Evolutionary conservation across 2,113 vertebrate species (phyloP), one percentile per base, ranked within the genome.

Genomic region (Mystacornis crossleyi): DNA sequence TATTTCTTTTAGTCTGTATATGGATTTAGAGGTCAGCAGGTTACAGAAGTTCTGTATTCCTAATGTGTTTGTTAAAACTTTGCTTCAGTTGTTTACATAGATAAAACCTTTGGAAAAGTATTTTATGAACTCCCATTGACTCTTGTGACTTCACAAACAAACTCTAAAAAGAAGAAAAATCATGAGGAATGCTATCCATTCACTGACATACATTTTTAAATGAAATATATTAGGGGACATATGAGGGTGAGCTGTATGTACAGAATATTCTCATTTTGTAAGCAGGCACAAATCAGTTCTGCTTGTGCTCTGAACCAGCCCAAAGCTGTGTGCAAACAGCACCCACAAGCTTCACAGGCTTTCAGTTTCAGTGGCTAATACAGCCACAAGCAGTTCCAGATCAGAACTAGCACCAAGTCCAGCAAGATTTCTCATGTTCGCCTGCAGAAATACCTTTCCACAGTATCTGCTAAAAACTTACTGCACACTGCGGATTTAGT

Each of bases 401-500:
- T 23, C 23, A 67, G 18, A 60, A 23, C 11, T 2, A 45, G 28
- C 64, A 62, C 29, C 4, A 9, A 77, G 11, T 23, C 24, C 38
- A 62, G 50, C n/a, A 81, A 54, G 31, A 57, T 28, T 26, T 23
- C 42, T 53, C 33, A 15, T 2, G 16, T 18, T 18, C 84, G 38
- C 24, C 43, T 47, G 20, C 10, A 81, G 40, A 89, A 92, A 77
- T 6, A 26, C 15, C 23, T 80, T 43, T 72, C 10, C 50, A 47
- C 10, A 0, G 0, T 34, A 47, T 23, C 54, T 77, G 43, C 14
- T 62, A 83, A 61, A 91, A 92, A 16, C 5, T 16, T 61, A 26
- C 9, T 47, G 36, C 23, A 36, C 2, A 0, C 7, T 50, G 18
- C 2, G 2, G n/a, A 33, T 45, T 29, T 19, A 36, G 29, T 36